A percentile compares a stretch with the other conserved stretches of the same genome.
Evolutionary conservation across 2,113 vertebrate species (phyloP).

Genomic region (Rynchops niger): DNA sequence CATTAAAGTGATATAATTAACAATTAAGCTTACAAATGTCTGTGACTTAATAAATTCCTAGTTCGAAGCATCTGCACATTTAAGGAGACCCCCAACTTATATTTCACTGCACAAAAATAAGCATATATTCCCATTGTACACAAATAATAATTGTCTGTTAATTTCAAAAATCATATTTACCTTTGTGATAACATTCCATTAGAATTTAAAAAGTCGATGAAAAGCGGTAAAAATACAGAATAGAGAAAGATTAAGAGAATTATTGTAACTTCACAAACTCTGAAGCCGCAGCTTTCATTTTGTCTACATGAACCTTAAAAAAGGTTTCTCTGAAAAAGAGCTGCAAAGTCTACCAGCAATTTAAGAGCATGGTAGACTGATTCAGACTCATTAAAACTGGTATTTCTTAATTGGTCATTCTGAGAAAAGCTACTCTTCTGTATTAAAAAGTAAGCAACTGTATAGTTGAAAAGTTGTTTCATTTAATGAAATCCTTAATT

Average conservation of each 20-base stretch:
- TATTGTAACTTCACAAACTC: neutral
- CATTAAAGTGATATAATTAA: slow-evolving; percentile 4
- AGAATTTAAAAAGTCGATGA: neutral
- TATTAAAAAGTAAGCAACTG: neutral
- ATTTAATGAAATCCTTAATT: neutral
- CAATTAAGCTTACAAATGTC: neutral
- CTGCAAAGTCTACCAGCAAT: neutral
- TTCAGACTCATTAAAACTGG: neutral
- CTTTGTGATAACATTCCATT: neutral
- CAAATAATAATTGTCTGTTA: neutral
- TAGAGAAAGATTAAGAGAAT: neutral
- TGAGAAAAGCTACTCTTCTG: neutral
- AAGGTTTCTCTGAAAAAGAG: neutral
- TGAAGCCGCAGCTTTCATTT: neutral
- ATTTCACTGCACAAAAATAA: neutral
- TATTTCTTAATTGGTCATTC: neutral
- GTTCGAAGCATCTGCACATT: neutral
- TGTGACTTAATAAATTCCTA: neutral
- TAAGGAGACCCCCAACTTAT: neutral
- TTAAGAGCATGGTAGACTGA: neutral
- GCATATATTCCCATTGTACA: neutral
- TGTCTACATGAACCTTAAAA: neutral
- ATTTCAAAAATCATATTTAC: neutral
- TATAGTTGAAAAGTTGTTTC: neutral
- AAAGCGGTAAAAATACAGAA: neutral